A percentile compares a stretch with the other conserved stretches of the same genome.
These are phyloP conservation scores for Trilocha varians DNA, from an alignment of 2,888 invertebrate species.

Conservation along the genomic window DNA sequence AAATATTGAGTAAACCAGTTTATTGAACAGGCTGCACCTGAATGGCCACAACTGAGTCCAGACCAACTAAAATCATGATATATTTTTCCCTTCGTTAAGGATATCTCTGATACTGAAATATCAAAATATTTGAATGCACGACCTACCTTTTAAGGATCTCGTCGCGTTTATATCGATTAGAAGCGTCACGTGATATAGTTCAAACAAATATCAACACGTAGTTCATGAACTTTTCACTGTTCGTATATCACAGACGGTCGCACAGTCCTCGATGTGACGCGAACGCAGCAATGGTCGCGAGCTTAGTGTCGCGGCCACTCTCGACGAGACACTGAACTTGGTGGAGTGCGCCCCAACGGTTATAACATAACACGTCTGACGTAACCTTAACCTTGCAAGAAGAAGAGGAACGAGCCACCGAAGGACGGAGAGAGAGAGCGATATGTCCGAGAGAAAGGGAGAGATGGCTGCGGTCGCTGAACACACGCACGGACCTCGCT, in stretches of 20 bases:
- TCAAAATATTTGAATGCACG: constrained; percentile 7
- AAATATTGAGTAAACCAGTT: constrained; percentile 62
- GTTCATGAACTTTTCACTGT: constrained; percentile 71
- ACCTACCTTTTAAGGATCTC: constrained; percentile 45
- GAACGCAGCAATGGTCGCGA: constrained; percentile 51
- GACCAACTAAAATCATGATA: constrained; percentile 17
- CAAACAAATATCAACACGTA: constrained; percentile 66
- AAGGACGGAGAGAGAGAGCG: constrained; percentile 72
- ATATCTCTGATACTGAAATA: neutral
- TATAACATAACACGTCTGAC: constrained; percentile 74
- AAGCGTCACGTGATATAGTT: constrained; percentile 56
- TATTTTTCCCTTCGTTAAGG: constrained; percentile 6
- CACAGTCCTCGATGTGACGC: constrained; percentile 58
- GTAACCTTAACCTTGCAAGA: constrained; percentile 75
- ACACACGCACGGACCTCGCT: constrained; percentile 27
- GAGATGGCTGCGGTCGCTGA: constrained; percentile 37
- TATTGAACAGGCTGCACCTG: constrained; percentile 46
- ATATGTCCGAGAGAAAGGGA: constrained; percentile 68
- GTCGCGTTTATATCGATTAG: constrained; percentile 26
- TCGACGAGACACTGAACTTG: constrained; percentile 73
- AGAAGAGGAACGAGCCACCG: constrained; percentile 70
- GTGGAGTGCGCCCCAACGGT: constrained; percentile 70
- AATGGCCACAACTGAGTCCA: constrained; percentile 26
- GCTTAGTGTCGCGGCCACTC: constrained; percentile 68
- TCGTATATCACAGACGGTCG: constrained; percentile 63